Conservation (phyloP, 2,113 vertebrate genomes). For the Xenus cinereus region DNA sequence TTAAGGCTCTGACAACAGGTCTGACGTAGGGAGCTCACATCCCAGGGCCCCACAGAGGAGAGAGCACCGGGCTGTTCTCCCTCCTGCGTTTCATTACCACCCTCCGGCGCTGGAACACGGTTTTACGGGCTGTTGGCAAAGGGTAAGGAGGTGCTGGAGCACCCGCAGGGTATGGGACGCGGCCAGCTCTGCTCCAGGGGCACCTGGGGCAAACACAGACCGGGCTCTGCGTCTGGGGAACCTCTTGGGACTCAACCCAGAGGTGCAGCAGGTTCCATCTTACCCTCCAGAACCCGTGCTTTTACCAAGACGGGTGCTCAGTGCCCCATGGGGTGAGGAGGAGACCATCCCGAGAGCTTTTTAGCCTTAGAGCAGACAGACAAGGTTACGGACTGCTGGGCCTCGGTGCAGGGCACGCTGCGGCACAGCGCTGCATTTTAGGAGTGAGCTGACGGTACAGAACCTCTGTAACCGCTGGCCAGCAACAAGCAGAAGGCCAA, state of each 20-base stretch:
- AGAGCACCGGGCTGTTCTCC: not conserved
- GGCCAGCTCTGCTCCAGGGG: not conserved
- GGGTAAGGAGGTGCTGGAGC: not conserved
- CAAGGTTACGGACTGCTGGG: no score
- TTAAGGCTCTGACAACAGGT: not conserved
- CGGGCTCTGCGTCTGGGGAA: not conserved
- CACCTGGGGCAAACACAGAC: not conserved
- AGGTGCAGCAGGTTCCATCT: not conserved
- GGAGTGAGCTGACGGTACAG: not conserved
- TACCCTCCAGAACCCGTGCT: not conserved
- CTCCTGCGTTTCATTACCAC: not conserved
- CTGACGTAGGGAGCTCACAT: not conserved
- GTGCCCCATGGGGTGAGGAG: accelerated
- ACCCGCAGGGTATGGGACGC: not conserved
- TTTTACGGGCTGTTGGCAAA: not conserved
- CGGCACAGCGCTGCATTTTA: not conserved
- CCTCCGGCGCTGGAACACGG: accelerated
- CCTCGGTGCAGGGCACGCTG: not conserved
- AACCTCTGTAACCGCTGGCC: accelerated
- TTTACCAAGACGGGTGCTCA: not conserved
- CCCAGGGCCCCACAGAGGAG: not conserved
- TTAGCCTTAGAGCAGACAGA: not conserved
- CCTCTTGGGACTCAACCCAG: not conserved
- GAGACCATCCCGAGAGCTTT: not conserved
- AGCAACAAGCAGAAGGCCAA: not conserved